Percentiles rank a stretch among this genome's conserved stretches.
Evolutionary conservation across 2,113 vertebrate genomes (phyloP).

Genomic region (Zosterops japonicus): DNA sequence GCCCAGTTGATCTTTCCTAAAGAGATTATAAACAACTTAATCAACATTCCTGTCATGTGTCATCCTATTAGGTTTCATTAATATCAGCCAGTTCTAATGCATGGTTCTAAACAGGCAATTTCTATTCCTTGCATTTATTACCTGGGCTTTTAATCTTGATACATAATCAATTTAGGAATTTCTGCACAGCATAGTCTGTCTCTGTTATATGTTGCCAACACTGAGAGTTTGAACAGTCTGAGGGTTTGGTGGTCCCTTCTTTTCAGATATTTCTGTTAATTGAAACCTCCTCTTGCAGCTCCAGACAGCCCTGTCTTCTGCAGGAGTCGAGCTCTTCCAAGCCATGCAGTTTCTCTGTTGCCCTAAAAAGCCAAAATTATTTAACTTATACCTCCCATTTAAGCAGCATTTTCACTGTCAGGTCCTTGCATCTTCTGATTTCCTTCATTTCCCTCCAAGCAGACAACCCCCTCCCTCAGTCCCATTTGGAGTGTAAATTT

Average conservation of each 20-base stretch:
- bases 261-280: background rate
- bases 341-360: background rate
- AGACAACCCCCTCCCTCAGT: background rate
- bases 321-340: background rate
- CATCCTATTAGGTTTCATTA: conserved; percentile 43
- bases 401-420: background rate
- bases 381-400: background rate
- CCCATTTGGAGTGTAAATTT: background rate
- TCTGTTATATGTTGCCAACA: background rate
- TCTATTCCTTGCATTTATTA: conserved; percentile 44
- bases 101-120: conserved; percentile 36
- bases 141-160: conserved; percentile 36
- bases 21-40: conserved; percentile 38
- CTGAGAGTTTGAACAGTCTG: background rate
- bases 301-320: background rate
- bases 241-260: background rate
- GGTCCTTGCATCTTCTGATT: background rate
- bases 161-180: conserved; percentile 17
- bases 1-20: background rate
- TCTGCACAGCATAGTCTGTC: background rate
- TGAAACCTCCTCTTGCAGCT: background rate
- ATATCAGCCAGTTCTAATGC: conserved; percentile 15
- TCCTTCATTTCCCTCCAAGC: background rate
- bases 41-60: conserved; percentile 46
- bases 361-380: background rate